phyloP scores from a whole-genome alignment of 2,888 invertebrate genomes.

The Aporophyla lueneburgensis region DNA sequence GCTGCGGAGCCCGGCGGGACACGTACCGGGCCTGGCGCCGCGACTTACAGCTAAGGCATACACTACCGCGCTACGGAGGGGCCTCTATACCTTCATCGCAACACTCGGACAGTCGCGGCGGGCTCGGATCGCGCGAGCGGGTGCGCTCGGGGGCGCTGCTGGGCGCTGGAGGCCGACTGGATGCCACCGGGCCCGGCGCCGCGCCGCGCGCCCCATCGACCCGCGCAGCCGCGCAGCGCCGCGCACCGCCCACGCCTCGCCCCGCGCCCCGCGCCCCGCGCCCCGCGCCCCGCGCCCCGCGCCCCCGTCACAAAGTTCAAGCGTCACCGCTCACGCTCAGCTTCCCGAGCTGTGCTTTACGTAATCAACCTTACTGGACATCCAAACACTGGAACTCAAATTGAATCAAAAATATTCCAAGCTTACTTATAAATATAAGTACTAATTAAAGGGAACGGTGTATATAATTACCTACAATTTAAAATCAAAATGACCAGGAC shows the following conservation, averaged over 20 bases:
- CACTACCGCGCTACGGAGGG: constrained; percentile 85
- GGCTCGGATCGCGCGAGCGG: constrained; percentile 72
- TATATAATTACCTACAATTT: neutral
- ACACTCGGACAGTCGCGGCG: constrained; percentile 79
- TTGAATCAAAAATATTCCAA: constrained; percentile 8
- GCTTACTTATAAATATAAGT: neutral
- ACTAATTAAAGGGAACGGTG: neutral
- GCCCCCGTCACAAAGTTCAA: constrained; percentile 68
- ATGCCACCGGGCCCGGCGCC: constrained; percentile 42
- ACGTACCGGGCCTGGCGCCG: constrained; percentile 82
- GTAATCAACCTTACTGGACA: constrained; percentile 56
- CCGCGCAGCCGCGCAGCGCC: constrained; percentile 47
- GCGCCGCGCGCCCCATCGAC: constrained; percentile 43
- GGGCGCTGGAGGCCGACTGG: constrained; percentile 73
- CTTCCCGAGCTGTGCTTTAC: constrained; percentile 61
- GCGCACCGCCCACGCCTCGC: constrained; percentile 27
- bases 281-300: constrained; percentile 19
- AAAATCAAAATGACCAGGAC: neutral
- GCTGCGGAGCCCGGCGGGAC: constrained; percentile 70
- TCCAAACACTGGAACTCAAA: neutral
- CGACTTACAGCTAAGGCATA: constrained; percentile 86
- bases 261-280: constrained; percentile 39
- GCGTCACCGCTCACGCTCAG: constrained; percentile 67
- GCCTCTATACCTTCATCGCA: constrained; percentile 89
- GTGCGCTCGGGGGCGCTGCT: constrained; percentile 71